phyloP scores from a whole-genome alignment of 2,888 invertebrate species.

The Chydorus sphaericus region DNA sequence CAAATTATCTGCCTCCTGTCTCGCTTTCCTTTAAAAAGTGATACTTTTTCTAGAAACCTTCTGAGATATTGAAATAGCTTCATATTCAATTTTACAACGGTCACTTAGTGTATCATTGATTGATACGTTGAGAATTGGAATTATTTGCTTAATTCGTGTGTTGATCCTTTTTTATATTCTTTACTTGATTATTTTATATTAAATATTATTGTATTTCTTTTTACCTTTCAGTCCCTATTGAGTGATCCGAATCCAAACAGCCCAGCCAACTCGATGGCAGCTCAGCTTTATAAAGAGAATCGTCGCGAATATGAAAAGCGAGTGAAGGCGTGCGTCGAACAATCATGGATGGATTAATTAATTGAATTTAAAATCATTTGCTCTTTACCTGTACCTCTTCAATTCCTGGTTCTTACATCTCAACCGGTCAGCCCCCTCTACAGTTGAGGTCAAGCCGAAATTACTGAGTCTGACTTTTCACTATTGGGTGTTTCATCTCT shows the following conservation, averaged over 20 bases:
- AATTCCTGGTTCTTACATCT: not conserved
- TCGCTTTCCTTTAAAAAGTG: no score
- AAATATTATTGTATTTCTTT: not conserved
- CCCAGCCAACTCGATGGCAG: slow-evolving; percentile 97
- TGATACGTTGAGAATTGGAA: no score
- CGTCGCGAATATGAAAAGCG: slow-evolving; percentile 97
- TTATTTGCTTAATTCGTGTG: no score
- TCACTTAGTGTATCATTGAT: no score
- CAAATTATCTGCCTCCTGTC: no score
- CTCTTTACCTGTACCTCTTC: slow-evolving; percentile 2
- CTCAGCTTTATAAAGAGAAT: slow-evolving; percentile 98
- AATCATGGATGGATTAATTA: slow-evolving; percentile 88
- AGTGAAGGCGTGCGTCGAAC: slow-evolving; percentile 98
- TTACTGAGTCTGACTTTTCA: not conserved
- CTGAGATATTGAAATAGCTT: no score
- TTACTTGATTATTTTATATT: not conserved
- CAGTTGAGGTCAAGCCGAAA: not conserved
- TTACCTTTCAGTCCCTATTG: slow-evolving; percentile 46
- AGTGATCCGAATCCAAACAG: slow-evolving; percentile 99
- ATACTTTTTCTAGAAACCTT: no score
- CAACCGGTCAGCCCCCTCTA: not conserved
- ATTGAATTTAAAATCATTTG: not conserved
- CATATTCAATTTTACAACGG: no score
- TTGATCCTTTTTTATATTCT: no score
- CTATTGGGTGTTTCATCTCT: not conserved